Conservation (phyloP, 2,797 vertebrate genomes). For the Clarias pachynema region DNA sequence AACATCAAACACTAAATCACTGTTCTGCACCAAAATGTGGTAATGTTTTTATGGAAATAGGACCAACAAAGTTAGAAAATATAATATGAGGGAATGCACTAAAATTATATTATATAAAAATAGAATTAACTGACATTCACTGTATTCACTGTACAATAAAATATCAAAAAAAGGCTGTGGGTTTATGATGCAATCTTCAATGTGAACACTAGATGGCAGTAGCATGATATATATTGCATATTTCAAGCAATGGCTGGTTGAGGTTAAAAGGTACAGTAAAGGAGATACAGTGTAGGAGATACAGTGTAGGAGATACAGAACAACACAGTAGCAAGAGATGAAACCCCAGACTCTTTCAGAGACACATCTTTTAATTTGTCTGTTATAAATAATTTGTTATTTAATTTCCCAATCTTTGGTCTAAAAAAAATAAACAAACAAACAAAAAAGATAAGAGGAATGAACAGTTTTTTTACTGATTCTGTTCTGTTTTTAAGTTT, state of each 20-base stretch:
- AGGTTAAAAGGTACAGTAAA: conserved; percentile 11
- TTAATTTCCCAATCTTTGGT: background rate
- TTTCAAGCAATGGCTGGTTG: background rate
- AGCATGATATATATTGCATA: conserved; percentile 36
- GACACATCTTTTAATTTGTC: background rate
- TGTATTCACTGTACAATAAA: too few relatives aligned
- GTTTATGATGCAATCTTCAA: conserved; percentile 2
- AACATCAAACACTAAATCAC: background rate
- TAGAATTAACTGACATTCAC: background rate
- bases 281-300: too few relatives aligned
- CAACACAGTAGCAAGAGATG: background rate
- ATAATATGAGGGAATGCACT: background rate
- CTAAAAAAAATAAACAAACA: too few relatives aligned
- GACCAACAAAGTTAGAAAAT: too few relatives aligned
- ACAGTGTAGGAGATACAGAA: background rate
- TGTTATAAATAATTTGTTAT: background rate
- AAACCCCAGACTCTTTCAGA: background rate
- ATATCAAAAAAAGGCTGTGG: background rate
- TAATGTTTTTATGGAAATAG: background rate
- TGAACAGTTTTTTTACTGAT: background rate
- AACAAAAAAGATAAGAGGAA: background rate
- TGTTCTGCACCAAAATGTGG: too few relatives aligned
- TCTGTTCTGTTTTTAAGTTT: too few relatives aligned
- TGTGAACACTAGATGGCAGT: conserved; percentile 67
- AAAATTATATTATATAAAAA: background rate